Evolutionary conservation across 2,113 vertebrate species (phyloP), one percentile per base, ranked within the genome.

Genomic region (Mormoops blainvillei): DNA sequence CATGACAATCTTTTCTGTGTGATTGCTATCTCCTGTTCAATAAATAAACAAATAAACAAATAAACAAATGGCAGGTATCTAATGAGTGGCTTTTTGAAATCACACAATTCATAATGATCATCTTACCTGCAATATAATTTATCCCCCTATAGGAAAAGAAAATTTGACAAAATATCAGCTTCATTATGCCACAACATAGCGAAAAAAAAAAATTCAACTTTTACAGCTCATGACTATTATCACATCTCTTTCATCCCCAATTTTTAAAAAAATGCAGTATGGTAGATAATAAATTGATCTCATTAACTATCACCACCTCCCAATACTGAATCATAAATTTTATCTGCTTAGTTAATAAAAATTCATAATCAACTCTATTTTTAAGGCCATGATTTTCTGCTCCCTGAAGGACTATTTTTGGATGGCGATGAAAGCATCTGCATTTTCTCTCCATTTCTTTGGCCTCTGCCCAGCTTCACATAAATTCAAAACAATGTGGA

Each of bases 101-200:
- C 56, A 94, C 5, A 38, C 12, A 95, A 76, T 54, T 84, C 45
- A 81, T 43, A 63, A 81, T 61, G 71, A 76, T 63, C 26, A 31
- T 83, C 93, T 96, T 93, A 98, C 97, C 97, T 97, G 88, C 8
- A 84, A 73, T 70, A 36, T 96, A 97, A 19, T 87, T 97, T 61
- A 94, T 96, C 88, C 52, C 68, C 91, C 95, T 97, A 87, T 33
- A 87, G 41, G 22, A 76, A 95, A 95, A 97, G 86, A 92, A 96
- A 97, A 97, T 77, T 92, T 58, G 68, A 94, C 9, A 96, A 96
- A 95, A 84, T 48, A 93, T 91, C 82, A 97, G 86, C 41, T 95
- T 91, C 26, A 50, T 89, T 89, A 94, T 81, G 50, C 22, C 45
- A 96, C 68, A 31, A 77, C 28, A 67, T 10, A 28, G 5, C 38